These are phyloP conservation scores for Spinus olivaceus DNA, from an alignment of 2,797 vertebrate genomes.

Conservation along the genomic window DNA sequence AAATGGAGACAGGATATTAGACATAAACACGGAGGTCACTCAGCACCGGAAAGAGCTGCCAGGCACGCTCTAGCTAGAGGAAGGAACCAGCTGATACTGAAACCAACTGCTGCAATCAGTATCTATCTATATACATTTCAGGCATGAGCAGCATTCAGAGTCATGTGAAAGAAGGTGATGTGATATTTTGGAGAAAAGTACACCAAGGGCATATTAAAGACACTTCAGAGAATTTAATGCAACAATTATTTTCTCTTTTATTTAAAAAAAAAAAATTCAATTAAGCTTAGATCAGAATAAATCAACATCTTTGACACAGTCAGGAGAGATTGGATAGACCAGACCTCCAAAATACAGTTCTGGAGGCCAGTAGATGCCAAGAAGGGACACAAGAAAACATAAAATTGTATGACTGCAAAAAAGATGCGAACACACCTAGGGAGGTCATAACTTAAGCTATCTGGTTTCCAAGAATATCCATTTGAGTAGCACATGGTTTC, in stretches of 20 bases:
- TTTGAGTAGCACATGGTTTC: constrained; percentile 34
- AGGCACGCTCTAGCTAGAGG: background rate
- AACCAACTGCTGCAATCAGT: constrained; percentile 28
- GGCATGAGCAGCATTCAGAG: background rate
- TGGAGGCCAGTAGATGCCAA: background rate
- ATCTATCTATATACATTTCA: background rate
- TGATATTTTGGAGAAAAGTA: background rate
- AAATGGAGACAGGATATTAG: constrained; percentile 3
- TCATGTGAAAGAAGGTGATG: background rate
- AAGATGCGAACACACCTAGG: constrained; percentile 33
- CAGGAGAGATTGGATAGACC: background rate
- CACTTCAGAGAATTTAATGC: background rate
- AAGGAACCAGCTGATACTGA: constrained; percentile 37
- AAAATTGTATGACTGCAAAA: background rate
- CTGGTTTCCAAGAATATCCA: constrained; percentile 14
- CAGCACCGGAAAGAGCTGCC: background rate
- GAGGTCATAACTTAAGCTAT: constrained; percentile 27
- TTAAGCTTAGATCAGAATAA: background rate
- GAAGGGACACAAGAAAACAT: background rate
- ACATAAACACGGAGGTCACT: background rate
- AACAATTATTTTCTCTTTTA: background rate
- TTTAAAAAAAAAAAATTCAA: background rate
- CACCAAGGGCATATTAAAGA: background rate
- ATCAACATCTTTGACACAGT: background rate
- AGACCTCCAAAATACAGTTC: background rate